Evolutionary conservation across 2,888 invertebrate genomes (phyloP), one percentile per base, ranked within the genome.

Genomic region (Pristionchus mayeri): DNA sequence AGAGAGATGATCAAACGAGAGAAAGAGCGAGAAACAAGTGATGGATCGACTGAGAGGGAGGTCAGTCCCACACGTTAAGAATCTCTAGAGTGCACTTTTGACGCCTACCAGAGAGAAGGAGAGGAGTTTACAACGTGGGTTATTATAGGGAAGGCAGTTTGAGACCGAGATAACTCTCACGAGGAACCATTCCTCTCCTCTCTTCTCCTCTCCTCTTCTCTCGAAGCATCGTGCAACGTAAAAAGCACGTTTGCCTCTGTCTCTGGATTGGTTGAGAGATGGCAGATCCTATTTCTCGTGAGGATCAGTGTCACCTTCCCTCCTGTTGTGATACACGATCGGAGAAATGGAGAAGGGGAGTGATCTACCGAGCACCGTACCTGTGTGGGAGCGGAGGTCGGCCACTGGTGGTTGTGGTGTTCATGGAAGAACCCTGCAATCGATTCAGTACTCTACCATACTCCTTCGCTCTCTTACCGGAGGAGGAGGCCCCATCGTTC

Each of bases 401-500:
- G 90, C 90, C 90, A 90, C 87, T 88, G 87, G 88, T 90, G 90
- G 87, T 88, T 89, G 89, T 90, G 89, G 87, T 90, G 90, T 87
- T 89, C 89, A 88, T 87, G 86, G 87, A 90, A 90, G 84, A 71
- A 60, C 50, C 50, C 60, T 52, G 83, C n/a, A 50, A 76, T 16
- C 60, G 30, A 34, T n/a, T n/a, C 63, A 2, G 63, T 63, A 63
- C 2, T 34, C 34, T 60, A 60, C 60, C 11, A 30, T 60, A 60
- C 30, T 60, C 30, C 1, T 30, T 13, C 57, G 11, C 24, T 24
- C 21, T 80, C 87, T 87, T 87, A 89, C 89, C 89, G 88, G 89
- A 78, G 88, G 87, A 57, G 87, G 83, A 80, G 85, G 85, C 52
- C 86, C 87, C 71, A 48, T 84, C 63, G 80, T 24, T 50, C 50